phyloP scores from a whole-genome alignment of 2,888 invertebrate genomes.

The Dyspetes luteomarginatus region DNA sequence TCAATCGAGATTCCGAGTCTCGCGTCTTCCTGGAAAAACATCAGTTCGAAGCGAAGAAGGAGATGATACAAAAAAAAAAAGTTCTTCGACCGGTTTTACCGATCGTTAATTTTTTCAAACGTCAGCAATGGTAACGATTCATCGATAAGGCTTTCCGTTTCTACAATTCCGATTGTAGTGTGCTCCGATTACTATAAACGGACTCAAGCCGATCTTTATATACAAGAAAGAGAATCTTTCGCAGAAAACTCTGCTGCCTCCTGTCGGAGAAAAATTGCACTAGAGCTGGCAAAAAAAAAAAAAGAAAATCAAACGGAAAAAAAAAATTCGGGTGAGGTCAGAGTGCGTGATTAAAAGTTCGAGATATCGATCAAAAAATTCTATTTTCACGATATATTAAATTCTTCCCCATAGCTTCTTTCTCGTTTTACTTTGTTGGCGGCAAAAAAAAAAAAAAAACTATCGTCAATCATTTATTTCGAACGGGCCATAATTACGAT shows the following conservation, averaged over 20 bases:
- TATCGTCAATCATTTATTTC: conserved; percentile 24
- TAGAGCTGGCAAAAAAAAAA: background rate
- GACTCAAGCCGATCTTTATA: background rate
- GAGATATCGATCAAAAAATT: background rate
- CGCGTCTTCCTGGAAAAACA: conserved; percentile 41
- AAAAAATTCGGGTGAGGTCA: background rate
- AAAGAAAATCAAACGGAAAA: background rate
- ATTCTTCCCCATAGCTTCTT: background rate
- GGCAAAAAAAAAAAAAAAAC: too few relatives aligned
- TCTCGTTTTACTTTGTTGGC: background rate
- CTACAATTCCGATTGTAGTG: background rate
- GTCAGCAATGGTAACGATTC: background rate
- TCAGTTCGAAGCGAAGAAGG: background rate
- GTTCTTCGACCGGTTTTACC: conserved; percentile 47
- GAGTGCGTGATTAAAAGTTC: background rate
- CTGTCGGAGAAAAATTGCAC: background rate
- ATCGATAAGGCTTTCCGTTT: background rate
- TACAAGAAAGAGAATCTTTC: background rate
- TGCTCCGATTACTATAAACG: background rate
- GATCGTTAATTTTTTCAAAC: conserved; percentile 6
- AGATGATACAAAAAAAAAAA: conserved; percentile 33
- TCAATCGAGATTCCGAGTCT: conserved; percentile 42
- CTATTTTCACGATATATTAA: background rate
- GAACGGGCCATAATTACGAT: background rate
- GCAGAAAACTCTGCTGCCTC: background rate